phyloP scores from a whole-genome alignment of 1,140 invertebrate genomes.

The Lamellibrachia luymesi region DNA sequence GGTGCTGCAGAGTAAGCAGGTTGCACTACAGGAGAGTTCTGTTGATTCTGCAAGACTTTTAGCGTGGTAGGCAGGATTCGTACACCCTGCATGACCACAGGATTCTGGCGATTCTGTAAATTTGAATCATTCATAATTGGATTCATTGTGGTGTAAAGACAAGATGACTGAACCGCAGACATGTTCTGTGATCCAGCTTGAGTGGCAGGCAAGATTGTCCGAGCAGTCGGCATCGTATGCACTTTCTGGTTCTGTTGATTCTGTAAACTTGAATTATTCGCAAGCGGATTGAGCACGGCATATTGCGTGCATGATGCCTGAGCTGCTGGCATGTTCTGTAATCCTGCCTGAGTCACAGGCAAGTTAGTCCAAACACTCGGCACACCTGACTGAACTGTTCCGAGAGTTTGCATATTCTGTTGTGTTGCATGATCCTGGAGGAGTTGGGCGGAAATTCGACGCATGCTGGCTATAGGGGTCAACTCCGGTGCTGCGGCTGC shows the following conservation, averaged over 20 bases:
- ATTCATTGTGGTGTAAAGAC: no score
- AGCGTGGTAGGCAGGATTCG: background rate
- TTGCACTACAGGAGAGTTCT: no score
- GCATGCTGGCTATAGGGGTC: background rate
- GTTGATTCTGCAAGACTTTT: background rate
- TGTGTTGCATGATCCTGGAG: background rate
- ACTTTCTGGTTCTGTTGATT: background rate
- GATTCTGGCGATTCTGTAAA: background rate
- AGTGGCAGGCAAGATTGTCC: no score
- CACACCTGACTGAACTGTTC: background rate
- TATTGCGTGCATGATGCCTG: background rate
- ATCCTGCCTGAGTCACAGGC: background rate
- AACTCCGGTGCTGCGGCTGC: background rate
- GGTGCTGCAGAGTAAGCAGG: background rate
- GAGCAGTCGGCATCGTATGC: background rate
- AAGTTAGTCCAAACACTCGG: no score
- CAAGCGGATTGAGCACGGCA: background rate
- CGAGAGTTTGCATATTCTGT: background rate
- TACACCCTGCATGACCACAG: background rate
- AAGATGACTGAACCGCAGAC: no score
- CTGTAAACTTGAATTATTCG: background rate
- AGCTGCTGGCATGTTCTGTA: background rate
- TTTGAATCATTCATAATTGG: no score
- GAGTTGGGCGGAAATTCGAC: background rate
- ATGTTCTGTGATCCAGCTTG: no score